Base-by-base conservation (phyloP, 1,140 invertebrate genomes). In the Saccostrea glomerata region DNA sequence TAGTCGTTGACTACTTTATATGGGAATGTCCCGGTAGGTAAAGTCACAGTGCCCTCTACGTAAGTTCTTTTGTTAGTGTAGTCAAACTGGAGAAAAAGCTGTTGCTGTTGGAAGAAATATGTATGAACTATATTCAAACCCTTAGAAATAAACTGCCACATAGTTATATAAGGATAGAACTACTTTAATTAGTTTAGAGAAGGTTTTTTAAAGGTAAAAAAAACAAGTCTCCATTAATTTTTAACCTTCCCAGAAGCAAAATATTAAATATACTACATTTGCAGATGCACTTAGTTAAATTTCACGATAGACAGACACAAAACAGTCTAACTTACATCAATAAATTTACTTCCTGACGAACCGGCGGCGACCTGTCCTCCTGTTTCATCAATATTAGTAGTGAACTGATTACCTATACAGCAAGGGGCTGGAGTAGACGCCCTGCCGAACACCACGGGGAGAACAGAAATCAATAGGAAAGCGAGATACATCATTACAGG, bases 1-100 rank as follows among this genome's bases (percentile, higher is more conserved):
- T 77, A 77, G 9, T 77, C 70, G 70, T 77, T 77, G 25, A 77
- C 70, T 15, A 77, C 70, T 30, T 77, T 77, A 17, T 77, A 77
- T 0, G 70, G 12, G 11, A 15, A 77, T 4, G 25, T 25, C 13
- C 23, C 25, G 25, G 11, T 30, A 2, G 23, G 7, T 15, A 77
- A 15, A 6, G 15, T 77, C 2, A 30, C 11, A 7, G 70, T 77
- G 9, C 70, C 70, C 70, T 77, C 70, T 11, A 77, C 70, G 25
- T 77, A 77, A 15, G 70, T 77, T 25, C 70, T 77, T 36, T 77
- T 77, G 70, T 77, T 77, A 25, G 23, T 77, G 70, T 77, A 77
- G 70, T 77, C 70, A 77, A 77, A 77, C 15, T 77, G 70, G 5
- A 77, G 70, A 30, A 30, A 77, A 25, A 77, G 25, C 25, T 25